Evolutionary conservation across 2,113 vertebrate genomes (phyloP), one percentile per base, ranked within the genome.

Genomic region (Myrmophylax atrothorax): DNA sequence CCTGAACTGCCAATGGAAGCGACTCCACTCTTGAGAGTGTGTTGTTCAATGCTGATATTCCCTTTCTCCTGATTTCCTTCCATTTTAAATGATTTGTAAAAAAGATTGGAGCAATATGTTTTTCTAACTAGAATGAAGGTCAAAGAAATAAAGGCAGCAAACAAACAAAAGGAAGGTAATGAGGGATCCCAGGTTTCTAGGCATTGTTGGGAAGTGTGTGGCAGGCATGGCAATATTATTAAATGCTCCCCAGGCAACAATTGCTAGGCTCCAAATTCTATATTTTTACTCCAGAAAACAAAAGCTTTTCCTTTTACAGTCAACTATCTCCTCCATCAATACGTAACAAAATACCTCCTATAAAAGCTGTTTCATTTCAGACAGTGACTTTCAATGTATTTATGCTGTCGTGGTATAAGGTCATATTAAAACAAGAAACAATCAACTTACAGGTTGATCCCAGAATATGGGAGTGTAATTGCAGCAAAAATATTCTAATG

Each of bases 181-280:
- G 46, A 84, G 23, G 2, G 7, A 68, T 56, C 80, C 44, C 8
- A 22, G 25, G 12, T 84, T 94, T 86, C 42, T 52, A 88, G 72
- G 44, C 47, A 56, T 92, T 60, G 42, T 16, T 63, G 56, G 60
- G 47, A 63, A 90, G 73, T 74, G 73, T 69, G 59, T 82, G 40
- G 85, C 92, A 95, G 68, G 70, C 88, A 93, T 77, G 72, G 68
- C 55, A 93, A 53, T 90, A 82, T 63, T 90, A 86, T 89, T 90
- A 93, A 96, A 74, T 1, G 53, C 93, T 94, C 90, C 93, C 93
- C 77, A 76, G 88, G 88, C 88, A 96, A 86, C 24, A 15, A 15
- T 55, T 89, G 76, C 73, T 88, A 81, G 64, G 73, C 69, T 96
- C 72, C 83, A 94, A 89, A 93, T 72, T 90, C 93, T 84, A 47